Conservation (phyloP, 2,797 vertebrate species). For the Chromis chromis region DNA sequence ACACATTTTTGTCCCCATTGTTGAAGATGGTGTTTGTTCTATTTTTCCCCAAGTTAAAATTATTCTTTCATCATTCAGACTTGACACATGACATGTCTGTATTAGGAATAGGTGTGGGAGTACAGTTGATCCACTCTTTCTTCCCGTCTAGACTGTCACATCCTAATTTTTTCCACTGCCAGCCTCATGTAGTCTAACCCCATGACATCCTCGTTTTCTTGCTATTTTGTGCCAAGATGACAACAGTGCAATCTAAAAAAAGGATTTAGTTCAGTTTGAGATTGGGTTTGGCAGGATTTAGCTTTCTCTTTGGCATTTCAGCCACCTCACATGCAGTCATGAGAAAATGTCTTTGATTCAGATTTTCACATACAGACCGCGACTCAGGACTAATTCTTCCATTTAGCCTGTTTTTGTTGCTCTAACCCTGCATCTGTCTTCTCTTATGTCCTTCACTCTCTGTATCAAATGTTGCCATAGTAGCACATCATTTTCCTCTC, state of each 20-base stretch:
- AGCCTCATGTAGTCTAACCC: conserved; percentile 35
- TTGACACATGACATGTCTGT: conserved; percentile 5
- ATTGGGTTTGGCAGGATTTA: conserved; percentile 21
- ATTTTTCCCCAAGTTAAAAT: conserved; percentile 1
- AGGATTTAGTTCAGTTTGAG: conserved; percentile 27
- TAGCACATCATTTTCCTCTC: conserved; percentile 8
- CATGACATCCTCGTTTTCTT: conserved; percentile 35
- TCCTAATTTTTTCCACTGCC: conserved; percentile 33
- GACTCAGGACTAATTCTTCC: background rate
- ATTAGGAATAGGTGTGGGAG: background rate
- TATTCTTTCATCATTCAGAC: background rate
- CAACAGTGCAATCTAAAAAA: conserved; percentile 31
- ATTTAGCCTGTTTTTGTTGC: background rate
- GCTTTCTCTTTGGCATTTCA: conserved; percentile 12
- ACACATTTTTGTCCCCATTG: background rate
- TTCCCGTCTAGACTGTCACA: conserved; percentile 9
- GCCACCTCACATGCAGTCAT: conserved; percentile 15
- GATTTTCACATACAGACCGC: background rate
- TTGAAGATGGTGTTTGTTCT: background rate
- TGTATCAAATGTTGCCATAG: conserved; percentile 47
- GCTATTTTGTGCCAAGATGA: conserved; percentile 26
- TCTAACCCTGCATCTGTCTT: background rate
- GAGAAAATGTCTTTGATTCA: conserved; percentile 9
- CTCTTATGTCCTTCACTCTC: background rate
- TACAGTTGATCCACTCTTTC: conserved; percentile 6